Percentiles rank a stretch among this genome's conserved stretches.
phyloP scores from a whole-genome alignment of 2,797 vertebrate species.

The Paratrypauchen microcephalus region DNA sequence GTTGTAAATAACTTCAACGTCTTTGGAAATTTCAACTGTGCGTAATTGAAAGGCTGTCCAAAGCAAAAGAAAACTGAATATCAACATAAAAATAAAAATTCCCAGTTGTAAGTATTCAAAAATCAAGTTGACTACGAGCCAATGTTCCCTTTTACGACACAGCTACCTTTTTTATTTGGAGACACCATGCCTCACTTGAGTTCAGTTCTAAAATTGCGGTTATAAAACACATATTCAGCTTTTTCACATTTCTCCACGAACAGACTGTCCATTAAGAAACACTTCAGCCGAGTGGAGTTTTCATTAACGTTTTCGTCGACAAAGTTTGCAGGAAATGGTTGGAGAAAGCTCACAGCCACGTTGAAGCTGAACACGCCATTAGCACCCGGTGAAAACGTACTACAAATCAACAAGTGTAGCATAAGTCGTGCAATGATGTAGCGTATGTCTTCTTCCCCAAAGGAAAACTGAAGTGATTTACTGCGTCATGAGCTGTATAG shows the following conservation, averaged over 20 bases:
- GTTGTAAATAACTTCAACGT: no score
- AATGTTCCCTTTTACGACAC: no score
- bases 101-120: no score
- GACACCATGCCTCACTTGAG: background rate
- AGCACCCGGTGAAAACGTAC: background rate
- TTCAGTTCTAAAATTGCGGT: background rate
- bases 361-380: constrained; percentile 4
- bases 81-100: no score
- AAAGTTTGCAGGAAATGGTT: background rate
- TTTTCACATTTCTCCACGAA: background rate
- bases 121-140: no score
- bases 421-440: background rate
- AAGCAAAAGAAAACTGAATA: no score
- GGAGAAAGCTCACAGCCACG: background rate
- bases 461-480: background rate
- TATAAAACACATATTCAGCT: constrained; percentile 2
- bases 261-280: constrained; percentile 2
- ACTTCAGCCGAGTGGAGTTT: background rate
- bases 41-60: no score
- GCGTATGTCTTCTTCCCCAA: background rate
- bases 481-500: background rate
- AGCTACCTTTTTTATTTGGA: background rate
- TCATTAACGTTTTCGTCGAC: background rate
- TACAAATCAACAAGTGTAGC: background rate
- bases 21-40: no score